Conservation (phyloP, 1,140 invertebrate species). For the Ceratina calcarata region DNA sequence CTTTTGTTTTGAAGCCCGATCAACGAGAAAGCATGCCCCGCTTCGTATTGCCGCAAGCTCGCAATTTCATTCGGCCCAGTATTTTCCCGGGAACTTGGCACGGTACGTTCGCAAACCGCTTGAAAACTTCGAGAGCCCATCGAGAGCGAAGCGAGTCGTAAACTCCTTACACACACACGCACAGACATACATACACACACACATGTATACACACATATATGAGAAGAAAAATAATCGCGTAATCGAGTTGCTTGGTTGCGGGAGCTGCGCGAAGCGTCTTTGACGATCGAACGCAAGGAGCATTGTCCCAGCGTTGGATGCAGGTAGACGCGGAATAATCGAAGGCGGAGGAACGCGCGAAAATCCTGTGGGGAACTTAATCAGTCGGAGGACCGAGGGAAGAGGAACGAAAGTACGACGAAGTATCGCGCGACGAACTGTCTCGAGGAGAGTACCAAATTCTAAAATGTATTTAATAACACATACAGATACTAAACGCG, state of each 20-base stretch:
- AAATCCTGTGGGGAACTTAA: conserved; percentile 25
- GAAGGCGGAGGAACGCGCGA: neutral
- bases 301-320: neutral
- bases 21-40: conserved; percentile 5
- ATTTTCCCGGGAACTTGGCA: neutral
- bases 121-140: neutral
- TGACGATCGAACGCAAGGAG: conserved; percentile 3
- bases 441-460: conserved; percentile 78
- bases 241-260: neutral
- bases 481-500: conserved; percentile 63
- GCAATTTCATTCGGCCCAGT: conserved; percentile 14
- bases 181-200: neutral
- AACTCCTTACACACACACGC: neutral
- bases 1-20: conserved; percentile 6
- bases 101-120: neutral
- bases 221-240: neutral
- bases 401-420: conserved; percentile 60
- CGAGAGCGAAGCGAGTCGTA: neutral
- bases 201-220: neutral
- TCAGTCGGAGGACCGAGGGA: conserved; percentile 46
- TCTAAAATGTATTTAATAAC: conserved; percentile 79
- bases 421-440: conserved; percentile 61
- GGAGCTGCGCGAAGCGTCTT: neutral
- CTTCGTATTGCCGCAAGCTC: neutral
- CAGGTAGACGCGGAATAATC: neutral